Evolutionary conservation across 2,113 vertebrate genomes (phyloP).

Genomic region (Anhinga rufa): DNA sequence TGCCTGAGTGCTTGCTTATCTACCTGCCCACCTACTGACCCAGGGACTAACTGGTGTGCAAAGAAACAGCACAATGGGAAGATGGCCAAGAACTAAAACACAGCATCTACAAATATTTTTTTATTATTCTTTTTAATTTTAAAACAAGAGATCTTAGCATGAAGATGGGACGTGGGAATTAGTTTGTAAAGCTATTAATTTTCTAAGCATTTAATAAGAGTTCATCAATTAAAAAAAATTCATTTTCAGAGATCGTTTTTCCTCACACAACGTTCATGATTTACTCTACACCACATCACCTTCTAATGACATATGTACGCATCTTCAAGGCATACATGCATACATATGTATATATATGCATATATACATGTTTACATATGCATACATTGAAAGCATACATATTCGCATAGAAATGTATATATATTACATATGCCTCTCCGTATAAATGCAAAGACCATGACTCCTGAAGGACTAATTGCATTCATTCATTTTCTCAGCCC

Average conservation of each 20-base stretch:
- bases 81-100: not conserved
- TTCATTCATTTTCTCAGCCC: slow-evolving; percentile 79
- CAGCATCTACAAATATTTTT: not conserved
- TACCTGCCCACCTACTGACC: not conserved
- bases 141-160: not conserved
- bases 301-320: slow-evolving; percentile 5
- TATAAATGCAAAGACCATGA: slow-evolving; percentile 54
- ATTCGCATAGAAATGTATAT: not conserved
- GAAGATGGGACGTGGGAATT: not conserved
- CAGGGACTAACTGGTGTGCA: not conserved
- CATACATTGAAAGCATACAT: not conserved
- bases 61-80: not conserved
- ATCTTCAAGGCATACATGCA: too few relatives aligned
- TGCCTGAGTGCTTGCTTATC: not conserved
- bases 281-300: not conserved
- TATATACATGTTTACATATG: not conserved
- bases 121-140: not conserved
- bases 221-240: not conserved
- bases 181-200: not conserved
- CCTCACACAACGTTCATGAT: not conserved
- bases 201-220: not conserved
- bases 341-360: too few relatives aligned
- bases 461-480: slow-evolving; percentile 81
- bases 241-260: not conserved
- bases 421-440: not conserved